Conservation (phyloP, 2,113 vertebrate genomes). For the Alectura lathami region DNA sequence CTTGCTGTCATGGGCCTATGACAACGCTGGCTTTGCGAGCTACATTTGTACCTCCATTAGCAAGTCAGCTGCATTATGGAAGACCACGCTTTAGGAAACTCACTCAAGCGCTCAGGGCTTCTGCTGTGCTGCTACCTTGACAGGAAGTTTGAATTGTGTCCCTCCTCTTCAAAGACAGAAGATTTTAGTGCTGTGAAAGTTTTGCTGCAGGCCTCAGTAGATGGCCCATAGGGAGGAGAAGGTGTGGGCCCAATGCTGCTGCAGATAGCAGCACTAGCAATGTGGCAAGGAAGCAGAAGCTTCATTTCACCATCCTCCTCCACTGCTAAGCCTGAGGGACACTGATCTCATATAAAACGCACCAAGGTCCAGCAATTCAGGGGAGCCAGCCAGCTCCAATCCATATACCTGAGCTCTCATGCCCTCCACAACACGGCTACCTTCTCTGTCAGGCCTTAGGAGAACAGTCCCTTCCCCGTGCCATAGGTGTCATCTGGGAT, state of each 20-base stretch:
- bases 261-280: rapidly evolving
- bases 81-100: not conserved
- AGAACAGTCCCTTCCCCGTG: conserved; percentile 17
- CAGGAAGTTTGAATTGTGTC: not conserved
- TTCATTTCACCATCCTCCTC: not conserved
- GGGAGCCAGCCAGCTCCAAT: not conserved
- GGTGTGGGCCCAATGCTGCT: not conserved
- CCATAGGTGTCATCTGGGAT: not conserved
- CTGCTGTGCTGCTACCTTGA: not conserved
- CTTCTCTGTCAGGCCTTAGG: not conserved
- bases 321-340: not conserved
- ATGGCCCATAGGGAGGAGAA: not conserved
- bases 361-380: not conserved
- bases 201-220: not conserved
- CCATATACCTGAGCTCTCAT: not conserved
- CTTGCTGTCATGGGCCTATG: not conserved
- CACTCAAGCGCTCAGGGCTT: not conserved
- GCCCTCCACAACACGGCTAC: not conserved
- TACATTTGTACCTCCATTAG: not conserved
- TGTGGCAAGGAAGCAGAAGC: not conserved
- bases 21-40: not conserved
- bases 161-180: not conserved
- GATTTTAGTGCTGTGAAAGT: not conserved
- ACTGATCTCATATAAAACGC: not conserved
- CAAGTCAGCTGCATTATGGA: not conserved